A percentile compares a stretch with the other conserved stretches of the same genome.
These are phyloP conservation scores for Ceyx margarethae DNA, from an alignment of 2,113 vertebrate genomes.

Conservation along the genomic window DNA sequence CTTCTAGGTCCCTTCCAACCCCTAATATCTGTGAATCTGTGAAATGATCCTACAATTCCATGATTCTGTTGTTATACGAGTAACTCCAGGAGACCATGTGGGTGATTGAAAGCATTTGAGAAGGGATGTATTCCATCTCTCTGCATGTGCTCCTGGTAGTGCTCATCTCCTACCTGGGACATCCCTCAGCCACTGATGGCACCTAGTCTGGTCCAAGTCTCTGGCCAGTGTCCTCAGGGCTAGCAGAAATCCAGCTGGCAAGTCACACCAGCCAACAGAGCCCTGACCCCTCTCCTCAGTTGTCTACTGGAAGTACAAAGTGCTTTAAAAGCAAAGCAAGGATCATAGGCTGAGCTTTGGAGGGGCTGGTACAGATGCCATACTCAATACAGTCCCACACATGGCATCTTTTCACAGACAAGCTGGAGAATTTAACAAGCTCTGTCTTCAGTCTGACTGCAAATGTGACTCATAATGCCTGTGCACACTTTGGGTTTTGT, in stretches of 20 bases:
- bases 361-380: background rate
- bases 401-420: background rate
- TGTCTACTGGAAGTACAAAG: background rate
- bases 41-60: background rate
- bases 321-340: background rate
- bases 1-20: background rate
- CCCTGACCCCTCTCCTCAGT: background rate
- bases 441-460: background rate
- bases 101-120: background rate
- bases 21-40: too few species aligned
- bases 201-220: background rate
- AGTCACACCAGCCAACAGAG: background rate
- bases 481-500: background rate
- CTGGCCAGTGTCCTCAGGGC: background rate
- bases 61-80: background rate
- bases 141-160: background rate
- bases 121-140: fast-evolving
- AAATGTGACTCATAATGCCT: background rate
- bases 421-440: background rate
- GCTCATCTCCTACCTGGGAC: background rate
- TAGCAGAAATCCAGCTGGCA: background rate
- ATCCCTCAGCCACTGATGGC: background rate
- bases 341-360: background rate
- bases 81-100: background rate
- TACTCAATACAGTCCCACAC: background rate